Percentiles rank a stretch among this genome's conserved stretches.
These are phyloP conservation scores for Catostomus latipinnis DNA, from an alignment of 2,797 vertebrate species.

Conservation along the genomic window DNA sequence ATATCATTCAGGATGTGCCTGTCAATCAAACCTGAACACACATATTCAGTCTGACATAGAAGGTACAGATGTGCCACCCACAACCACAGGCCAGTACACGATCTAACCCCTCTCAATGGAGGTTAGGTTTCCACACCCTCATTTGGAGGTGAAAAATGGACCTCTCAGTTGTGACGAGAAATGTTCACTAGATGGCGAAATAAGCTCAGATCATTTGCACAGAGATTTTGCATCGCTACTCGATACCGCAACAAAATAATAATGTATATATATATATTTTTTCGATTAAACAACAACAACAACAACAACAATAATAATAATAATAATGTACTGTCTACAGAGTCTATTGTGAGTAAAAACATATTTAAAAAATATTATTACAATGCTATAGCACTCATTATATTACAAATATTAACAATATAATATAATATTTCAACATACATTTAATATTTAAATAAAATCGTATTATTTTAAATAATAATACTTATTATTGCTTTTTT, in stretches of 20 bases:
- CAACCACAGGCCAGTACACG: neutral
- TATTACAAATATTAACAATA: no score
- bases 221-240: neutral
- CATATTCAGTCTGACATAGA: neutral
- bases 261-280: no score
- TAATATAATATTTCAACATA: no score
- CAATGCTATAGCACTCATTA: no score
- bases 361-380: no score
- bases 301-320: neutral
- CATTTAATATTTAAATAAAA: no score
- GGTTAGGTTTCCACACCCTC: constrained; percentile 10
- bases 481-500: no score
- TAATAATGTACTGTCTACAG: no score
- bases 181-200: constrained; percentile 43
- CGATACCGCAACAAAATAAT: no score
- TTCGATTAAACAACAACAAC: neutral
- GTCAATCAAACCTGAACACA: constrained; percentile 19
- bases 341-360: no score
- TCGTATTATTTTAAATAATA: no score
- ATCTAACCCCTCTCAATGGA: neutral
- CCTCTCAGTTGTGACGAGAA: neutral
- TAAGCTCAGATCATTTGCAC: neutral
- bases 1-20: neutral
- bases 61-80: neutral
- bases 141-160: constrained; percentile 7